These are phyloP conservation scores for Xenopus petersii DNA, from an alignment of 2,797 vertebrate genomes.

Conservation along the genomic window DNA sequence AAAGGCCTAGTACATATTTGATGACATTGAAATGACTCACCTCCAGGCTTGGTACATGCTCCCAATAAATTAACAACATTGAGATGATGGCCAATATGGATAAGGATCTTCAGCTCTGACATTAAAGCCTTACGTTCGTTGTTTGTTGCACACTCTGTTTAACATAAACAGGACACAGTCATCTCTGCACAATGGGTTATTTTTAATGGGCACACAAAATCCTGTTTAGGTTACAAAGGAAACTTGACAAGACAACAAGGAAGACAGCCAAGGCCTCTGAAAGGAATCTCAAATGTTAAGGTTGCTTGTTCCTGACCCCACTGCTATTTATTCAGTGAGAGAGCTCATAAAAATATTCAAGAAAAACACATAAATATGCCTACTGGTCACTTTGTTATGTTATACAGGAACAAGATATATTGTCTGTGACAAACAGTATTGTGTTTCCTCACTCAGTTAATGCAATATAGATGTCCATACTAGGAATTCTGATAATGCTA, in stretches of 20 bases:
- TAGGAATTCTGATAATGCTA: too few relatives aligned
- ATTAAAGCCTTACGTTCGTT: conserved; percentile 92
- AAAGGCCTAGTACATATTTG: too few relatives aligned
- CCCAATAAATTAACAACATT: conserved; percentile 93
- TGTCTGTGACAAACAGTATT: conserved; percentile 2
- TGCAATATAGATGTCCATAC: too few relatives aligned
- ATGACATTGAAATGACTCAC: conserved; percentile 61
- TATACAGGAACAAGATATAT: conserved; percentile 3
- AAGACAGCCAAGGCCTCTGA: conserved; percentile 51
- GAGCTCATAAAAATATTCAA: conserved; percentile 1
- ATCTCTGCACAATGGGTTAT: conserved; percentile 57
- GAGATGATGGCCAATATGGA: conserved; percentile 93
- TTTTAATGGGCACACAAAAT: conserved; percentile 51
- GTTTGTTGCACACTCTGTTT: conserved; percentile 84
- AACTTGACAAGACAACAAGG: conserved; percentile 29
- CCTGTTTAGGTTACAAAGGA: conserved; percentile 57
- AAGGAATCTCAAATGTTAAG: conserved; percentile 25
- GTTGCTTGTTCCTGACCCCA: too few relatives aligned
- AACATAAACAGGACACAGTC: conserved; percentile 62
- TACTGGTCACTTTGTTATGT: background rate
- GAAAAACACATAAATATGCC: conserved; percentile 1
- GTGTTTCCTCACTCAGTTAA: too few relatives aligned
- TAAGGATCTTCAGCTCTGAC: conserved; percentile 93
- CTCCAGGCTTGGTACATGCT: conserved; percentile 91
- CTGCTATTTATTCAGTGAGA: too few relatives aligned